phyloP scores from a whole-genome alignment of 1,140 invertebrate genomes.

The Bicyclus anynana region DNA sequence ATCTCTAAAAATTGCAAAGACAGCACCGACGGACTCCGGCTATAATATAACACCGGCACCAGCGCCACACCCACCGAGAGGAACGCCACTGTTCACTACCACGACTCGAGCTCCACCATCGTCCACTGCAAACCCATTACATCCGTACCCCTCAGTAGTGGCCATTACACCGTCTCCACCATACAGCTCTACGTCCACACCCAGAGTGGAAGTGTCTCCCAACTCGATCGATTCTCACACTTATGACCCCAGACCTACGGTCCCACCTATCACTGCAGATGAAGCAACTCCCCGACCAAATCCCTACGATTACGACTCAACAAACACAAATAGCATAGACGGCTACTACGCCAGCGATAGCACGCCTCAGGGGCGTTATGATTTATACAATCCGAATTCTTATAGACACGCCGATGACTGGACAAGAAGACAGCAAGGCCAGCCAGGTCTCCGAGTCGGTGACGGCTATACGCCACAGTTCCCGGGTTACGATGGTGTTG shows the following conservation, averaged over 20 bases:
- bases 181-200: slow-evolving; percentile 53
- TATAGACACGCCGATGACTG: slow-evolving; percentile 57
- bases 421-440: slow-evolving; percentile 40
- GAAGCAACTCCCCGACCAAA: slow-evolving; percentile 50
- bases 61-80: slow-evolving; percentile 40
- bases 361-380: slow-evolving; percentile 40
- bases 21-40: slow-evolving; percentile 81
- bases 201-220: slow-evolving; percentile 65
- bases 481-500: slow-evolving; percentile 84
- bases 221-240: slow-evolving; percentile 67
- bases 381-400: slow-evolving; percentile 51
- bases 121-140: slow-evolving; percentile 52
- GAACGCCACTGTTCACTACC: slow-evolving; percentile 44
- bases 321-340: slow-evolving; percentile 59
- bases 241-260: slow-evolving; percentile 65
- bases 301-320: slow-evolving; percentile 54
- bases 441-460: slow-evolving; percentile 52
- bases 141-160: slow-evolving; percentile 41
- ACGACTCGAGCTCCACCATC: slow-evolving; percentile 57
- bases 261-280: slow-evolving; percentile 56
- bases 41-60: slow-evolving; percentile 76
- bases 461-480: slow-evolving; percentile 78
- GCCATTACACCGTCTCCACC: slow-evolving; percentile 42
- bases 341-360: slow-evolving; percentile 59
- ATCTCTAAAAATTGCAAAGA: slow-evolving; percentile 84